Evolutionary conservation across 1,140 invertebrate species (phyloP).

Genomic region (Lepidurus packardi): DNA sequence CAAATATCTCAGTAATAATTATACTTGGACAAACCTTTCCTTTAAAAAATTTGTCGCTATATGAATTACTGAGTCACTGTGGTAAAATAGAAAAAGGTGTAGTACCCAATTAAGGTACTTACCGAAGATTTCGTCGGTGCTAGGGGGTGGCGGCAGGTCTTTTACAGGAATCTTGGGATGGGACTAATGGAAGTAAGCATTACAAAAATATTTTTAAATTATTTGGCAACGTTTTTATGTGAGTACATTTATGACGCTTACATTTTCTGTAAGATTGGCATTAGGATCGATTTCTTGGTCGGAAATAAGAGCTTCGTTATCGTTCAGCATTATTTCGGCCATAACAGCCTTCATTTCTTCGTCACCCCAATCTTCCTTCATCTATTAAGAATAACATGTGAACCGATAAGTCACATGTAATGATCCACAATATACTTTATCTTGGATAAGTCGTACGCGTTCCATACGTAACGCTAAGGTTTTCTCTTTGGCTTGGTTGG

Average conservation of each 20-base stretch:
- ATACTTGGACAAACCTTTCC: no score
- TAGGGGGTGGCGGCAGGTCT: slow-evolving; percentile 45
- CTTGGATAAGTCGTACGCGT: slow-evolving; percentile 43
- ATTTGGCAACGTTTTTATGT: neutral
- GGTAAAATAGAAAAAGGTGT: no score
- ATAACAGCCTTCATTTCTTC: slow-evolving; percentile 1
- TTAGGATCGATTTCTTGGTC: neutral
- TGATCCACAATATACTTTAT: slow-evolving; percentile 39
- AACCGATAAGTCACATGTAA: slow-evolving; percentile 34
- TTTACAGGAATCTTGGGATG: slow-evolving; percentile 39
- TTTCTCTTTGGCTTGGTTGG: slow-evolving; percentile 40
- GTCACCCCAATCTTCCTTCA: slow-evolving; percentile 22
- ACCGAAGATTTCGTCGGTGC: slow-evolving; percentile 46
- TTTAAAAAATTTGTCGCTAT: neutral
- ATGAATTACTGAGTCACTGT: no score
- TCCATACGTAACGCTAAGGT: slow-evolving; percentile 43
- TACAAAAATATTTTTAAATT: neutral
- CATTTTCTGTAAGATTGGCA: slow-evolving; percentile 6
- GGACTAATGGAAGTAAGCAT: neutral
- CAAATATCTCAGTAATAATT: no score
- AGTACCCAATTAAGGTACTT: slow-evolving; percentile 20
- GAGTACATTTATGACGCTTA: neutral
- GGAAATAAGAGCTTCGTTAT: neutral
- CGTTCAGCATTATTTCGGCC: neutral
- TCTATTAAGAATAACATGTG: slow-evolving; percentile 5